Conservation (phyloP, 1,140 invertebrate species). For the Calliphora vicina region DNA sequence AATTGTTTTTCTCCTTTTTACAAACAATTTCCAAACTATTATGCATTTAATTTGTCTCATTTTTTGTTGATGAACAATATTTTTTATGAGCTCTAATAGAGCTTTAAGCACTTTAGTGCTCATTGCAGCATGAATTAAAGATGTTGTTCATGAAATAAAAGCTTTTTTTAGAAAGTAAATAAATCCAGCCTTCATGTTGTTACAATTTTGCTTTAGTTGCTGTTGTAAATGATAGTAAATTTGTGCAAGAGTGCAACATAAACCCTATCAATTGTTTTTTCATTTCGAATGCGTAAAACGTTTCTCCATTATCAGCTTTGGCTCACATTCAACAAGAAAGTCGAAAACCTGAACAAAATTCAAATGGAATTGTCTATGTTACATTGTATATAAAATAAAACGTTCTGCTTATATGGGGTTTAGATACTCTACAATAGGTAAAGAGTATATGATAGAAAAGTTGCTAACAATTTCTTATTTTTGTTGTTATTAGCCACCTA, state of each 20-base stretch:
- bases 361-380: too few species aligned
- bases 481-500: too few species aligned
- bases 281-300: background rate
- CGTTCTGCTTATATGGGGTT: too few species aligned
- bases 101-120: background rate
- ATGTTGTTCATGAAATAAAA: background rate
- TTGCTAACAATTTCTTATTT: too few species aligned
- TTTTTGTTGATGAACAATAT: background rate
- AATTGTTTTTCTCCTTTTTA: background rate
- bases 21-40: background rate
- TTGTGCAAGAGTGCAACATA: background rate
- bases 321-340: too few species aligned
- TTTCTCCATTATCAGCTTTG: constrained; percentile 14
- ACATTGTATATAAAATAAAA: too few species aligned
- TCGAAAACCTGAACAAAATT: too few species aligned
- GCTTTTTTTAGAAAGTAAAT: background rate
- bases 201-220: too few species aligned
- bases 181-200: background rate
- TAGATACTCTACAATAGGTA: too few species aligned
- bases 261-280: background rate
- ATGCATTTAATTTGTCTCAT: background rate
- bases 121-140: background rate
- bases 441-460: too few species aligned
- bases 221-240: background rate
- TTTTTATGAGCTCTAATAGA: background rate